These are phyloP conservation scores for Syrista parreyssii DNA, from an alignment of 2,888 invertebrate genomes.

Conservation along the genomic window DNA sequence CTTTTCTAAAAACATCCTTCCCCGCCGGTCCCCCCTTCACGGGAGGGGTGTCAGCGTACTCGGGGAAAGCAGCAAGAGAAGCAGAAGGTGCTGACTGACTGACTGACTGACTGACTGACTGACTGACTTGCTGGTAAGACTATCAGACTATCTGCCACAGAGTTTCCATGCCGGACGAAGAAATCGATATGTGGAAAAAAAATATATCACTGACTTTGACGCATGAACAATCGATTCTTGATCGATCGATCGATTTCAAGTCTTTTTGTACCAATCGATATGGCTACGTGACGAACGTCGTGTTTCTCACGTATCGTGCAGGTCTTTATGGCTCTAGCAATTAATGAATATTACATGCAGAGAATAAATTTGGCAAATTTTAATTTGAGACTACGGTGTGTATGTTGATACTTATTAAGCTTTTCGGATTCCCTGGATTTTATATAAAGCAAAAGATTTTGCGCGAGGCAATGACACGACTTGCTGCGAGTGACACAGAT, in stretches of 20 bases:
- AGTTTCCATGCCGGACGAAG: neutral
- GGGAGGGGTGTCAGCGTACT: conserved; percentile 9
- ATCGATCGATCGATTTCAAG: neutral
- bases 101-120: neutral
- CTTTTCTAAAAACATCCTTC: conserved; percentile 57
- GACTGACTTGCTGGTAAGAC: neutral
- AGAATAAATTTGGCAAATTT: neutral
- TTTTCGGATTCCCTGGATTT: neutral
- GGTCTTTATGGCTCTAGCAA: neutral
- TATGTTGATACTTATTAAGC: neutral
- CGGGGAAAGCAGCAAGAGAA: conserved; percentile 24
- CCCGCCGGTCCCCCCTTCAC: neutral
- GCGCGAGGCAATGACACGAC: neutral
- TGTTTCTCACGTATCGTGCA: neutral
- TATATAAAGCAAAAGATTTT: neutral
- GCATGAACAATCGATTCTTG: neutral
- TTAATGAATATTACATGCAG: neutral
- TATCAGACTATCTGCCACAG: neutral
- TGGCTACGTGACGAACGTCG: neutral
- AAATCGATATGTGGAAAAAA: neutral
- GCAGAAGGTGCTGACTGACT: neutral
- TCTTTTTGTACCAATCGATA: too few relatives aligned
- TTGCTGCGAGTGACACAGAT: too few relatives aligned
- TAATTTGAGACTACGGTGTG: neutral
- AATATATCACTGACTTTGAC: neutral